phyloP scores from a whole-genome alignment of 1,140 invertebrate genomes.

The Anastatus disparis region DNA sequence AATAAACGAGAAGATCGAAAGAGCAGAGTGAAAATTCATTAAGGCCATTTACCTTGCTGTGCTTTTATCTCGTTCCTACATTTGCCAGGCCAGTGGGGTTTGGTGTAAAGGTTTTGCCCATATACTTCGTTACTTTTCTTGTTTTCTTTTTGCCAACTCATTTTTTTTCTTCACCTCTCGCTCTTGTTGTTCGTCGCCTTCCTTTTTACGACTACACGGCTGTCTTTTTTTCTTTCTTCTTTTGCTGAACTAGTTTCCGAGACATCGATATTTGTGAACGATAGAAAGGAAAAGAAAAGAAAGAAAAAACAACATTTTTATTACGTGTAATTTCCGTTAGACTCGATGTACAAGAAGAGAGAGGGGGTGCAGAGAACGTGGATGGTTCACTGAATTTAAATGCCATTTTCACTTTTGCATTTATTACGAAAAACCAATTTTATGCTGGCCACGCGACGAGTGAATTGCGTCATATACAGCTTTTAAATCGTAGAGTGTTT shows the following conservation, averaged over 20 bases:
- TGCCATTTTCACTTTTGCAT: slow-evolving; percentile 33
- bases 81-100: background rate
- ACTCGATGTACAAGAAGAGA: no score
- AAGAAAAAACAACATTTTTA: slow-evolving; percentile 33
- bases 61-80: slow-evolving; percentile 18
- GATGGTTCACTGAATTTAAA: slow-evolving; percentile 24
- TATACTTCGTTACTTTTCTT: background rate
- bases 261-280: slow-evolving; percentile 27
- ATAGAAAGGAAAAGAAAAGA: background rate
- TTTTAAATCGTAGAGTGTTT: background rate
- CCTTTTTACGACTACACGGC: slow-evolving; percentile 13
- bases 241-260: background rate
- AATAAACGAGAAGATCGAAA: slow-evolving; percentile 20
- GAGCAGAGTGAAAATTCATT: slow-evolving; percentile 23
- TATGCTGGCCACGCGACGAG: background rate
- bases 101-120: no score
- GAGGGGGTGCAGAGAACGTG: background rate
- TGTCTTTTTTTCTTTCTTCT: no score
- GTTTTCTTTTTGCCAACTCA: background rate
- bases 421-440: slow-evolving; percentile 18
- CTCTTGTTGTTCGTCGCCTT: background rate
- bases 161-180: background rate
- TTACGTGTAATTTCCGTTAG: slow-evolving; percentile 31
- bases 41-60: slow-evolving; percentile 19
- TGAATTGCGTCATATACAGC: background rate